These are phyloP conservation scores for Rhynchonycteris naso DNA, from an alignment of 2,797 vertebrate genomes.

Conservation along the genomic window DNA sequence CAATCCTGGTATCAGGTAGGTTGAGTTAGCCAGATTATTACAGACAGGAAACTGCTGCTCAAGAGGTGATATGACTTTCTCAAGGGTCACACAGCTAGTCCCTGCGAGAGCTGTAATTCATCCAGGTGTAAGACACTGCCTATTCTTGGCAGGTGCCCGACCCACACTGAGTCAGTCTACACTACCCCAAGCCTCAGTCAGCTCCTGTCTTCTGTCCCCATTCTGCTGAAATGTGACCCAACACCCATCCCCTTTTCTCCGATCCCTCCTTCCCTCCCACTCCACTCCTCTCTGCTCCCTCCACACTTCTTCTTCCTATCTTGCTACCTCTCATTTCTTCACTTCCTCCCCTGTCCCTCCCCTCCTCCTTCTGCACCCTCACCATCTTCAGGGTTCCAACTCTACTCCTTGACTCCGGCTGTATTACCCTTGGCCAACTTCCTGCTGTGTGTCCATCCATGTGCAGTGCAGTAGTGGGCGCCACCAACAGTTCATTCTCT, in stretches of 20 bases:
- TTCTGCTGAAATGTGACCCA: neutral
- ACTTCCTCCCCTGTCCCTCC: neutral
- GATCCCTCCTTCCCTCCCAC: neutral
- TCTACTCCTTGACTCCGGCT: neutral
- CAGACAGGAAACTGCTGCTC: neutral
- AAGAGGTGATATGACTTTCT: neutral
- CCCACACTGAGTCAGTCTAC: no score
- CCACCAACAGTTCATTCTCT: accelerated
- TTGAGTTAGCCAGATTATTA: neutral
- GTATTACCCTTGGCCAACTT: no score
- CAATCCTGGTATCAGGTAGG: neutral
- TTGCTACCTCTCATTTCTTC: neutral
- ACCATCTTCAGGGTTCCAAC: neutral
- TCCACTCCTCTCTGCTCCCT: neutral
- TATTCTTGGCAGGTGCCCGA: neutral
- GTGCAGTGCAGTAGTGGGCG: neutral
- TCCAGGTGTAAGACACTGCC: neutral
- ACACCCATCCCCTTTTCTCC: neutral
- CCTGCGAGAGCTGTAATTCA: neutral
- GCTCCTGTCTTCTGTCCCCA: neutral
- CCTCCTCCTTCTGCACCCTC: neutral
- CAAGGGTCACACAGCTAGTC: neutral
- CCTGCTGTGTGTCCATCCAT: neutral
- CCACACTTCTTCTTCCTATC: neutral
- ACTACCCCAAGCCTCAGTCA: neutral